Conservation (phyloP, 2,113 vertebrate species). For the Myiopsitta monachus region DNA sequence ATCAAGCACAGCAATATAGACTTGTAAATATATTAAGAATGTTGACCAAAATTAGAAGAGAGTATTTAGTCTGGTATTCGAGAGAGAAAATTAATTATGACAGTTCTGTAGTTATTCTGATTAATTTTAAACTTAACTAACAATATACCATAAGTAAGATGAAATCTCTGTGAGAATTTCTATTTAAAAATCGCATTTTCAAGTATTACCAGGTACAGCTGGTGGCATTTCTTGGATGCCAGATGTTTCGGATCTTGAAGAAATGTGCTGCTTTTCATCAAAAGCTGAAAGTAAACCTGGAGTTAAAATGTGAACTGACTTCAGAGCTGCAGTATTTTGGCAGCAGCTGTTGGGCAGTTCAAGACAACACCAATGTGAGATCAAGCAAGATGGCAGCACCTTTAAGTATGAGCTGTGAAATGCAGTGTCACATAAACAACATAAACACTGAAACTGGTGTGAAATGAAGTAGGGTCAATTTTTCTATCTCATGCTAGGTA, state of each 20-base stretch:
- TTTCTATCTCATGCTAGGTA: background rate
- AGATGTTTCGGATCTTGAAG: slow-evolving; percentile 53
- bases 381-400: background rate
- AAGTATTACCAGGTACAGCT: slow-evolving; percentile 45
- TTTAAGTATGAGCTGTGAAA: slow-evolving; percentile 11
- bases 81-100: background rate
- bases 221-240: slow-evolving; percentile 28
- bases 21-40: background rate
- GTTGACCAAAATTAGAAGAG: background rate
- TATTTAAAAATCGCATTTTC: background rate
- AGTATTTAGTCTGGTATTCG: background rate
- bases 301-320: slow-evolving; percentile 15
- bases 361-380: background rate
- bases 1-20: background rate
- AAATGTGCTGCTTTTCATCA: slow-evolving; percentile 52
- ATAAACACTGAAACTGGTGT: background rate
- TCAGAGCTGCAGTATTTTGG: background rate
- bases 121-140: background rate
- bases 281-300: slow-evolving; percentile 65
- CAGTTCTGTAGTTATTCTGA: background rate
- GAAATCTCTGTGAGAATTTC: background rate
- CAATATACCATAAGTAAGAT: background rate
- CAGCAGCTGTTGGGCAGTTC: background rate
- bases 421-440: background rate
- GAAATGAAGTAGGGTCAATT: background rate